Conservation (phyloP, 2,888 invertebrate genomes). For the Leucophora obtusa region DNA sequence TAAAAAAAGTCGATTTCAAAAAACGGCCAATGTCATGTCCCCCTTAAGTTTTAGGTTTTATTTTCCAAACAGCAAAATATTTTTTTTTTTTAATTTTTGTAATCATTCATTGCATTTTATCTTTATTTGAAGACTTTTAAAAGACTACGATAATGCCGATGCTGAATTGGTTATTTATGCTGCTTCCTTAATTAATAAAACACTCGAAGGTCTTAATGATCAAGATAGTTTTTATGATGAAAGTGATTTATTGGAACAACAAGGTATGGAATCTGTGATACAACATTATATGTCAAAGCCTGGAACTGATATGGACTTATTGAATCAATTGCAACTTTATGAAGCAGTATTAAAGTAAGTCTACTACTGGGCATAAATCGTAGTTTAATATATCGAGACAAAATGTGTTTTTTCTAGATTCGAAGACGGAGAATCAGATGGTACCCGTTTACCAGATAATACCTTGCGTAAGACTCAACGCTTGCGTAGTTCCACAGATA, state of each 20-base stretch:
- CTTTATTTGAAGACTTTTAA: conserved; percentile 83
- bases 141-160: conserved; percentile 97
- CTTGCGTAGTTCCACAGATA: conserved; percentile 82
- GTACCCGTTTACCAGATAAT: conserved; percentile 83
- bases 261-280: conserved; percentile 92
- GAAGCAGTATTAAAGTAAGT: conserved; percentile 94
- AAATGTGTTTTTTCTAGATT: conserved; percentile 67
- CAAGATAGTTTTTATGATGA: conserved; percentile 99
- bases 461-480: conserved; percentile 86
- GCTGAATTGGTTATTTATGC: conserved; percentile 97
- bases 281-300: conserved; percentile 94
- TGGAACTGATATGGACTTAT: conserved; percentile 93
- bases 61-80: no score
- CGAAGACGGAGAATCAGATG: conserved; percentile 80
- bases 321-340: conserved; percentile 96
- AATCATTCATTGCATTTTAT: no score
- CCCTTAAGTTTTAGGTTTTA: no score
- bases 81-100: no score
- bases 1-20: no score
- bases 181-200: conserved; percentile 97
- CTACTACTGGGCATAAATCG: neutral
- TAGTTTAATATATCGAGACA: neutral
- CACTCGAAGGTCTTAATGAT: conserved; percentile 94
- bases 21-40: no score
- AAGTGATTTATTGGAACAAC: conserved; percentile 96